Base-by-base conservation (phyloP, 2,113 vertebrate species). In the Callocephalon fimbriatum region DNA sequence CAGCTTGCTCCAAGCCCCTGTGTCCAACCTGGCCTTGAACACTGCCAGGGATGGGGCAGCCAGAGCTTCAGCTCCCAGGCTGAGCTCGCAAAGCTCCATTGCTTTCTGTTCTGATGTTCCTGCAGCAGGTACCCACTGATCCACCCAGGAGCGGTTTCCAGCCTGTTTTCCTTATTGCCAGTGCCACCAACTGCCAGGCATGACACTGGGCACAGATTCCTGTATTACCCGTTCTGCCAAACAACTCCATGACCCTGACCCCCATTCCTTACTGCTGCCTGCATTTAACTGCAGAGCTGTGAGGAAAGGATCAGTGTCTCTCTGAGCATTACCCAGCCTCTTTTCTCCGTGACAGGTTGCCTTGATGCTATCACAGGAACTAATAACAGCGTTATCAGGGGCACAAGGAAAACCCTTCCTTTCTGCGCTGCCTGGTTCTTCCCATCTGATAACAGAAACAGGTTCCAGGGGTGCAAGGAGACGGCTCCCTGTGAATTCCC, bases 281-380 rank as follows among this genome's bases (percentile, higher is more conserved):
- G 35, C 35, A 0, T 20, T 15, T 12, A 7, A 3, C 25, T 3
- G 6, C 42, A 31, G 67, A 31, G 5, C 25, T 2, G 15, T 42
- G 4, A 16, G 50, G 44, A 35, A 29, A 38, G 47, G 20, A 15
- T 14, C 38, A 1, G 38, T 6, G 19, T 16, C n/a, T 9, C 48
- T 6, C 19, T 2, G 53, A 27, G 75, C 48, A 7, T 20, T 7
- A 22, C 1, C 26, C 35, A 18, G 35, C 23, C 38, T 38, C 54
- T 21, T 25, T 38, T 6, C 70, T 6, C 25, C 35, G 1, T 4
- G 4, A 31, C 29, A 6, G 10, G 23, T 9, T 2, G 1, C 2
- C 59, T 9, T 4, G 23, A 23, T 13, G 74, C 38, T 19, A 14
- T 4, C 75, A 0, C 29, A 8, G 29, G 4, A 9, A 14, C 40